Evolutionary conservation across 2,113 vertebrate genomes (phyloP).

Genomic region (Tyrannus savana): DNA sequence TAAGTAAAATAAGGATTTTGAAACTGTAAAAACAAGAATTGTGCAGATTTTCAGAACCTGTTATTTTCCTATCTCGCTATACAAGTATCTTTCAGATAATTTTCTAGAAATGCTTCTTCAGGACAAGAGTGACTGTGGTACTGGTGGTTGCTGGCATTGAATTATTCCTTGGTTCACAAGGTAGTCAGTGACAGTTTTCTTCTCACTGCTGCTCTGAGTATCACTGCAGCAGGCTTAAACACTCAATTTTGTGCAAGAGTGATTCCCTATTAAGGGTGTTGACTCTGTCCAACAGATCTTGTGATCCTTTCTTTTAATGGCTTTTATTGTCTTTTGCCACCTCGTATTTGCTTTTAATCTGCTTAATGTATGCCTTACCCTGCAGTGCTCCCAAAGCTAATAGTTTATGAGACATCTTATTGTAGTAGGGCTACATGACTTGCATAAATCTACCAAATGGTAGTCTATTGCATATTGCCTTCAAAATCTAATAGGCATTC

Average conservation of each 20-base stretch:
- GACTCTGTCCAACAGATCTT: slow-evolving; percentile 40
- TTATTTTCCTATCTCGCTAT: not conserved
- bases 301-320: slow-evolving; percentile 29
- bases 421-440: slow-evolving; percentile 40
- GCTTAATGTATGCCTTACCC: slow-evolving; percentile 50
- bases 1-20: not conserved
- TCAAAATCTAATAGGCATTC: not conserved
- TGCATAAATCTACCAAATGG: slow-evolving; percentile 51
- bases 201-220: not conserved
- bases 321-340: slow-evolving; percentile 34
- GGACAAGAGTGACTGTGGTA: not conserved
- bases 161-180: not conserved
- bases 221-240: not conserved
- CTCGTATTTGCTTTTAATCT: slow-evolving; percentile 54
- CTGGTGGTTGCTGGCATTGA: not conserved
- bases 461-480: not conserved
- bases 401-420: slow-evolving; percentile 5
- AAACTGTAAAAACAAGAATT: not conserved
- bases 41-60: not conserved
- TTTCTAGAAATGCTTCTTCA: not conserved
- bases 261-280: slow-evolving; percentile 19
- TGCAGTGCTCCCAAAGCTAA: slow-evolving; percentile 34
- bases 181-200: not conserved
- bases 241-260: not conserved
- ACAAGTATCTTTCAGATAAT: not conserved